Base-by-base conservation (phyloP, 1,140 invertebrate genomes). In the Octopus sinensis region DNA sequence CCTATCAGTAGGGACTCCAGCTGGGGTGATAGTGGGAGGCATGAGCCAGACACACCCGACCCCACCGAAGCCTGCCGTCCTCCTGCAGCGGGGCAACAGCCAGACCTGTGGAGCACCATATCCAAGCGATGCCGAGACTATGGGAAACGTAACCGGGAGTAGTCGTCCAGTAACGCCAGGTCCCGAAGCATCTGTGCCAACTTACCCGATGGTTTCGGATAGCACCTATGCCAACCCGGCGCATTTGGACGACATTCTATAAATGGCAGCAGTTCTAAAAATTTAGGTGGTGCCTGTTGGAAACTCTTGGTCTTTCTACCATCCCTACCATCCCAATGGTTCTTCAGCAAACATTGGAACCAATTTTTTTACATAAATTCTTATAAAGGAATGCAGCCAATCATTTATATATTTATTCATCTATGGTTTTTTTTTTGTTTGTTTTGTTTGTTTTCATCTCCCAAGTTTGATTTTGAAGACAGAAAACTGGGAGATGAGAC, bases 1-100 rank as follows among this genome's bases (percentile, higher is more conserved):
- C 62, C 82, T 30, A 43, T 82, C 4, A 82, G 68, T 54, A 73
- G 79, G 12, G 54, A 17, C 13, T 52, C 80, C 10, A 75, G 77
- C n/a, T 78, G 79, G 53, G 13, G 17, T 12, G 43, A 12, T n/a
- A 13, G 13, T 77, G 51, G 51, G 51, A 17, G 51, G 30, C 2
- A 23, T 77, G 17, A 77, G 51, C 51, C 68, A 73, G 30, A 13
- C 17, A 73, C 68, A 73, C 30, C 68, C 68, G 13, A 73, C 30
- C 68, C 68, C 17, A 13, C 68, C 7, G 68, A 13, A 73, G 68
- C 68, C 6, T 43, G 30, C 30, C 30, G 30, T 43, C 17, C 68
- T n/a, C 17, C 68, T 5, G 3, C 68, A 73, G 68, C 68, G 6
- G 68, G 68, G 30, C 68, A 73, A 73, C 13, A 17, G 68, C 68